Base-by-base conservation (phyloP, 2,113 vertebrate species). In the Pyxicephalus adspersus region DNA sequence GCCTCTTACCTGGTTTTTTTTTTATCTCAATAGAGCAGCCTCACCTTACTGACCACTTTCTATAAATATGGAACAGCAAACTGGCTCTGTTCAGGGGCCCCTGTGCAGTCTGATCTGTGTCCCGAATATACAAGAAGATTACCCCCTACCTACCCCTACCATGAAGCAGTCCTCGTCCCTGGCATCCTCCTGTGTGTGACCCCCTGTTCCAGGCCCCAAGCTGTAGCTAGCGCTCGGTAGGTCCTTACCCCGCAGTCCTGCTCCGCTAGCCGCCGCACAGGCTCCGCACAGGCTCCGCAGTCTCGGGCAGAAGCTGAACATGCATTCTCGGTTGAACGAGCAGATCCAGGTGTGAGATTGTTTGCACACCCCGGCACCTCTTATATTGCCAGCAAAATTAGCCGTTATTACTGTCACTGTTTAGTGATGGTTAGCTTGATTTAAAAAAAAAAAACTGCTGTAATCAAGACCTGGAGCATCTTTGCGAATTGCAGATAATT, bases 401-500 rank as follows among this genome's bases (percentile, higher is more conserved):
- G 96, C 96, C 96, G 96, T 98, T 99, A 99, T 99, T 99, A 98
- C 97, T 99, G 98, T 98, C 97, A 99, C 96, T 98, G 97, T 99
- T 99, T 99, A 96, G 98, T 96, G 95, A 96, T 98, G 96, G 96
- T 95, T 95, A 97, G 96, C 93, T 94, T 94, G 94, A 93, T 94
- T 45, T 45, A 96, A 94, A 95, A 95, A 94, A 89, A 91, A 85
- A 85, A 91, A 91, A 83, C 91, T 92, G 95, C 96, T 95, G 96
- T 97, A 99, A 99, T 99, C 97, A 99, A 97, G 97, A 97, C 96
- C 96, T 94, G 95, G 96, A 95, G 96, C 97, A 99, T 99, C 97
- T 99, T 98, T 98, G 96, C 95, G 98, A 99, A 99, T 99, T 98
- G 97, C 96, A 98, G 96, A 97, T 98, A 99, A 99, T 99, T 99